A percentile compares a stretch with the other conserved stretches of the same genome.
Evolutionary conservation across 2,113 vertebrate genomes (phyloP).

Genomic region (Podarcis muralis): DNA sequence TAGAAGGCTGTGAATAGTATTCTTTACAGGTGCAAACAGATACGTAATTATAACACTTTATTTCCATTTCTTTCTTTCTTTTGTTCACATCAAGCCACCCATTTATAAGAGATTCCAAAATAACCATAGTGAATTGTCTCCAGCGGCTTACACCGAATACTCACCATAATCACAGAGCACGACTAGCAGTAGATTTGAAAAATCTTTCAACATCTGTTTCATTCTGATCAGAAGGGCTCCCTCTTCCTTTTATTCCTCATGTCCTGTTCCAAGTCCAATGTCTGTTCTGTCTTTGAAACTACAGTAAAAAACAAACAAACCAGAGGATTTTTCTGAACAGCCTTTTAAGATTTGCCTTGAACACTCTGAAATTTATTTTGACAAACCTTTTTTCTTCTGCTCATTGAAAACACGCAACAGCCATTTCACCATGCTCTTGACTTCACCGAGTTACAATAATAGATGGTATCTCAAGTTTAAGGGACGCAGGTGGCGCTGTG

Average conservation of each 20-base stretch:
- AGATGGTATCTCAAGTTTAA: too few species aligned
- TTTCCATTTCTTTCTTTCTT: not conserved
- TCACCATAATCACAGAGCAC: constrained; percentile 89
- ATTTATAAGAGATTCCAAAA: not conserved
- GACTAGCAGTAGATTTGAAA: constrained; percentile 84
- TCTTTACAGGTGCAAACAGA: not conserved
- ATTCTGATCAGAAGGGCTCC: constrained; percentile 87
- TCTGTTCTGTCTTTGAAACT: constrained; percentile 47
- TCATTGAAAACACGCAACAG: not conserved
- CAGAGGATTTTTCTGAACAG: constrained; percentile 30
- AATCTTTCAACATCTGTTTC: constrained; percentile 85
- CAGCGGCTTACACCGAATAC: constrained; percentile 50
- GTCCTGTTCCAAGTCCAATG: constrained; percentile 74
- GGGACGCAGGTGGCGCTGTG: too few species aligned
- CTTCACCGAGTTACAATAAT: too few species aligned
- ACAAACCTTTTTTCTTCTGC: not conserved
- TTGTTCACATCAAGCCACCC: not conserved
- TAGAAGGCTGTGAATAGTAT: not conserved
- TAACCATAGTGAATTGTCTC: not conserved
- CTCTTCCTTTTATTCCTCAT: constrained; percentile 83
- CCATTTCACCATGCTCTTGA: not conserved
- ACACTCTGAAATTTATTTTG: not conserved
- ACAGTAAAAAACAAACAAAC: constrained; percentile 34
- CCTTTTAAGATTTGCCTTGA: constrained; percentile 28
- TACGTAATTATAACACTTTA: not conserved